Evolutionary conservation across 2,888 invertebrate genomes (phyloP), one percentile per base, ranked within the genome.

Genomic region (Sinopyrophorus schimmeli): DNA sequence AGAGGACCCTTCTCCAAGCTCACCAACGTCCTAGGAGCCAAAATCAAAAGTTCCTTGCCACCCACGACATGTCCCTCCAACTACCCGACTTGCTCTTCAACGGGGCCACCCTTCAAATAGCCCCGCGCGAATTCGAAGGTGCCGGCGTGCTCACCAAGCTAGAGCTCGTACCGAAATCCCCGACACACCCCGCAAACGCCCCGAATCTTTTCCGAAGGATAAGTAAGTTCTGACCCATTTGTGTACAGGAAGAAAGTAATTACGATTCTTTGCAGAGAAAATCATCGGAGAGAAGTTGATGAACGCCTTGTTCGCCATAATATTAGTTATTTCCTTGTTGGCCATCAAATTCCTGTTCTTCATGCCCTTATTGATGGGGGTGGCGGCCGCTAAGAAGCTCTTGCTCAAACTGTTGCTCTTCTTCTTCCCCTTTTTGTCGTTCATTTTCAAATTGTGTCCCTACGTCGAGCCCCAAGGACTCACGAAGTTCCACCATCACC

Each of bases 391-490:
- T 2, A 92, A 92, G 74, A 91, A 91, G 70, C 77, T 92, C 61
- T 79, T 91, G 64, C 75, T 92, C 27, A 91, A 92, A 67, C 75
- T 90, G 37, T 71, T 92, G 6, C 77, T 92, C 12, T 91, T 91
- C 77, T 66, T 92, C 23, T 89, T 91, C 73, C 91, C 91, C 1
- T 88, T 89, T 0, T 72, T 92, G 52, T 83, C 87, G 43, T 88
- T 90, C 67, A 80, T 92, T 52, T 91, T 91, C 76, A 91, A 90
- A 69, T 76, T 91, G 9, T 92, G 91, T 71, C 86, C 89, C 3
- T 87, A 86, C 76, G 90, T 89, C 64, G 87, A 89, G 57, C 82
- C 85, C 61, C 84, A 16, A 1, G 21, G 86, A 60, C 79, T 81
- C n/a, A 84, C 87, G 27, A 88, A 89, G 66, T 86, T 79, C 63